Percentiles rank a stretch among this genome's conserved stretches.
Evolutionary conservation across 2,797 vertebrate genomes (phyloP).

Genomic region (Cynodonichthys magdalenae): DNA sequence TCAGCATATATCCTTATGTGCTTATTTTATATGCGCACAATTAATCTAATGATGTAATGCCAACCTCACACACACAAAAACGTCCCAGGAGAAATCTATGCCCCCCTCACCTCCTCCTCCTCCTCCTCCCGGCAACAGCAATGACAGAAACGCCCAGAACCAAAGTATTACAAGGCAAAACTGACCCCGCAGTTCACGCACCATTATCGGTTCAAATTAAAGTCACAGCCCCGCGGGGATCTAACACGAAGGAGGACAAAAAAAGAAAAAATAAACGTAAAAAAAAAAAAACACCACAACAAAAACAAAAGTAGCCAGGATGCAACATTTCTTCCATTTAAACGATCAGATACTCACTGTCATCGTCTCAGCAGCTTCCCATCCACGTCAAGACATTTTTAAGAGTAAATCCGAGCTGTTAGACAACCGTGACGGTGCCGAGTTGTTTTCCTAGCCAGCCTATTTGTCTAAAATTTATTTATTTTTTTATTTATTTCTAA

Average conservation of each 20-base stretch:
- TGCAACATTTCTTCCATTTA: conserved; percentile 11
- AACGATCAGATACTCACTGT: conserved; percentile 78
- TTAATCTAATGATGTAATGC: conserved; percentile 81
- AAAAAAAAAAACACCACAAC: too few species aligned
- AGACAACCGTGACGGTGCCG: conserved; percentile 54
- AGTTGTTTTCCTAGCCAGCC: conserved; percentile 42
- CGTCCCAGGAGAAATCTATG: conserved; percentile 70
- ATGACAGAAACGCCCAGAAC: conserved; percentile 73
- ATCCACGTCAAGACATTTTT: conserved; percentile 79
- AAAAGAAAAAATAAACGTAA: neutral
- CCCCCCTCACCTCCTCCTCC: conserved; percentile 22
- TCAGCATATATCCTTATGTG: neutral
- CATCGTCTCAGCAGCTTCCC: conserved; percentile 72
- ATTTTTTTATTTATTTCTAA: conserved; percentile 45
- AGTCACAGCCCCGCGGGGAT: conserved; percentile 15
- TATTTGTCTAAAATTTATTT: too few species aligned
- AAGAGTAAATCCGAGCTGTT: conserved; percentile 64
- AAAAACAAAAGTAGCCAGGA: conserved; percentile 42
- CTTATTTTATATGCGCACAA: conserved; percentile 60
- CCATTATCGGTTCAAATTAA: conserved; percentile 19
- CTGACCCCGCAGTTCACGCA: conserved; percentile 22
- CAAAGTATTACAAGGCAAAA: conserved; percentile 24
- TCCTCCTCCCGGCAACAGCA: conserved; percentile 58
- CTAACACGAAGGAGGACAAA: too few species aligned
- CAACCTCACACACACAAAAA: conserved; percentile 44